These are phyloP conservation scores for Caradrina clavipalpis DNA, from an alignment of 2,888 invertebrate genomes.

Conservation along the genomic window DNA sequence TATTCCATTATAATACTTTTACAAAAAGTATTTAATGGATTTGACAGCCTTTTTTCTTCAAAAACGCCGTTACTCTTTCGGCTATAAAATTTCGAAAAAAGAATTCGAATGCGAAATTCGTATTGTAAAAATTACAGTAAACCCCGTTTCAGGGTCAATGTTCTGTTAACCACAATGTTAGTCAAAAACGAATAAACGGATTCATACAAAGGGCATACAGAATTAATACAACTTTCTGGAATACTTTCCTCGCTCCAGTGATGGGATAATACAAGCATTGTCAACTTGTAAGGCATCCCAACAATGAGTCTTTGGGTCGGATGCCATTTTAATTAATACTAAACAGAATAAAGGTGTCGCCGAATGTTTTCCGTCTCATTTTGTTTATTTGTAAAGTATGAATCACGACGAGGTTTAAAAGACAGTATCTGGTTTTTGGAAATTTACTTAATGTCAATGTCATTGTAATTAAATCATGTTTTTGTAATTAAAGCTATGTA, in stretches of 20 bases:
- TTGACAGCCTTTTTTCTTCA: background rate
- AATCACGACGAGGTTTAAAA: conserved; percentile 18
- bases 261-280: conserved; percentile 42
- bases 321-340: conserved; percentile 63
- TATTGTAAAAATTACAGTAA: background rate
- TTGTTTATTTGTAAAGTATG: conserved; percentile 51
- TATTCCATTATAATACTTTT: background rate
- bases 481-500: too few species aligned
- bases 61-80: background rate
- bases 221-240: conserved; percentile 36
- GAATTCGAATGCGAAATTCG: background rate
- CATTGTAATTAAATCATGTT: too few species aligned
- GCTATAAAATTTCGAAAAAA: background rate
- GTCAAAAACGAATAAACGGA: conserved; percentile 9
- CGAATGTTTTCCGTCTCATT: conserved; percentile 38
- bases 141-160: conserved; percentile 1
- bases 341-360: conserved; percentile 42
- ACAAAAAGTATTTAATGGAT: background rate
- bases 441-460: too few species aligned
- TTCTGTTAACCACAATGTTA: conserved; percentile 12
- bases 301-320: conserved; percentile 38
- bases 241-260: background rate
- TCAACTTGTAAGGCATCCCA: conserved; percentile 25
- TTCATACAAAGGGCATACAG: conserved; percentile 3
- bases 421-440: too few species aligned